A percentile compares a stretch with the other conserved stretches of the same genome.
These are phyloP conservation scores for Drosophila tropicalis DNA, from an alignment of 1,140 invertebrate species.

Conservation along the genomic window DNA sequence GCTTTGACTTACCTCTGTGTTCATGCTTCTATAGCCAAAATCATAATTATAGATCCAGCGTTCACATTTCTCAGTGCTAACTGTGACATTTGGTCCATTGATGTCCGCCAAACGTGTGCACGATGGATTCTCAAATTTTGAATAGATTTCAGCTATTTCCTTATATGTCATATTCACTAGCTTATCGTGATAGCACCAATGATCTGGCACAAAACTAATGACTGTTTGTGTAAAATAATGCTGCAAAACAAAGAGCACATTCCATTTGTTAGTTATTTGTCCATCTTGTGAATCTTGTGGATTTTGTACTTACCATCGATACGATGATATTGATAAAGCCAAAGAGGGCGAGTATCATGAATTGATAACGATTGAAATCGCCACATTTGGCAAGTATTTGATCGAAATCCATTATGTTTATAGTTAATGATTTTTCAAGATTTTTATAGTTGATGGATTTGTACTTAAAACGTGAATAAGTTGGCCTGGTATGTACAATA, in stretches of 20 bases:
- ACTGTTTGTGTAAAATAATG: conserved; percentile 86
- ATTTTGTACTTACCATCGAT: conserved; percentile 80
- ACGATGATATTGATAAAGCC: conserved; percentile 85
- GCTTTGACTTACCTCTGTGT: conserved; percentile 84
- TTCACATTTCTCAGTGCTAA: conserved; percentile 77
- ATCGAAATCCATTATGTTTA: conserved; percentile 84
- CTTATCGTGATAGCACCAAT: conserved; percentile 82
- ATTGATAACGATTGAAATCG: conserved; percentile 86
- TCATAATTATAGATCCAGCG: conserved; percentile 84
- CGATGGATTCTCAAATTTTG: conserved; percentile 67
- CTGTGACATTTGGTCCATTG: conserved; percentile 55
- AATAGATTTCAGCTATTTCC: conserved; percentile 75
- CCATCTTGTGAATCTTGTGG: too few relatives aligned
- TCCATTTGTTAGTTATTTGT: not conserved
- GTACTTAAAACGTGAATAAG: conserved; percentile 31
- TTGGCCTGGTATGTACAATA: not conserved
- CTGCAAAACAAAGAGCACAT: conserved; percentile 14
- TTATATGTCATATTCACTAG: conserved; percentile 79
- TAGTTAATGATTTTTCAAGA: not conserved
- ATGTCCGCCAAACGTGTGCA: conserved; percentile 71
- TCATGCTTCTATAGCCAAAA: conserved; percentile 85
- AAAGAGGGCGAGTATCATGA: conserved; percentile 85
- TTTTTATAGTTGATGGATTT: conserved; percentile 25
- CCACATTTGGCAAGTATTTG: conserved; percentile 86
- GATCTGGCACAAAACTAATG: conserved; percentile 84